Base-by-base conservation (phyloP, 1,140 invertebrate species). In the Eriosoma lanigerum region DNA sequence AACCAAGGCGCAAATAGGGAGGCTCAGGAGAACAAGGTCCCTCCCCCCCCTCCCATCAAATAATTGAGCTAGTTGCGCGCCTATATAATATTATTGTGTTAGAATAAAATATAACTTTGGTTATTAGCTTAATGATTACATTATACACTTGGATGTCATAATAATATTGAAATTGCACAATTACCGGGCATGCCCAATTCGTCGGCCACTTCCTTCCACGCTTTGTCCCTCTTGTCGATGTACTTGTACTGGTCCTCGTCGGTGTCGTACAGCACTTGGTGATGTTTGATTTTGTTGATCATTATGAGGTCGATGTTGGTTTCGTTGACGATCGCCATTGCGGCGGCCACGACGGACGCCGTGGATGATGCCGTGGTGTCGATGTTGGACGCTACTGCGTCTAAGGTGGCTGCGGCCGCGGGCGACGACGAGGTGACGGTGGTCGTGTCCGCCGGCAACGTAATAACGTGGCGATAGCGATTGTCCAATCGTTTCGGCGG, bases 191-290 rank as follows among this genome's bases (percentile, higher is more conserved):
- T 78, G 52, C 73, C 73, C 0, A 78, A 54, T 26, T 78, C 73
- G 13, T 78, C 73, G 1, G 73, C 73, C 38, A 78, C 73, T 78
- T 78, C 73, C 12, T 78, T 78, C 73, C 73, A 78, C 1, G 73
- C 73, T 19, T 62, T 78, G 56, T 78, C 73, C 54, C 73, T 78
- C 73, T 78, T 78, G 73, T 78, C 73, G 56, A 78, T 78, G 32
- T 78, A 78, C 56, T 78, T 78, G 73, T 78, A 78, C 38, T 78
- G 73, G 38, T 78, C 56, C 54, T 78, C 73, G 73, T 78, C 73
- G 12, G 73, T 78, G 54, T 78, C 73, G 73, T 78, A 78, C 56
- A 78, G 38, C 56, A 78, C 73, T 12, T 78, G 73, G 17, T 78
- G 73, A 3, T 78, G 56, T 4, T 58, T 58, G 29, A 78, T 78